Evolutionary conservation across 2,113 vertebrate genomes (phyloP).

Genomic region (Pardalotus punctatus): DNA sequence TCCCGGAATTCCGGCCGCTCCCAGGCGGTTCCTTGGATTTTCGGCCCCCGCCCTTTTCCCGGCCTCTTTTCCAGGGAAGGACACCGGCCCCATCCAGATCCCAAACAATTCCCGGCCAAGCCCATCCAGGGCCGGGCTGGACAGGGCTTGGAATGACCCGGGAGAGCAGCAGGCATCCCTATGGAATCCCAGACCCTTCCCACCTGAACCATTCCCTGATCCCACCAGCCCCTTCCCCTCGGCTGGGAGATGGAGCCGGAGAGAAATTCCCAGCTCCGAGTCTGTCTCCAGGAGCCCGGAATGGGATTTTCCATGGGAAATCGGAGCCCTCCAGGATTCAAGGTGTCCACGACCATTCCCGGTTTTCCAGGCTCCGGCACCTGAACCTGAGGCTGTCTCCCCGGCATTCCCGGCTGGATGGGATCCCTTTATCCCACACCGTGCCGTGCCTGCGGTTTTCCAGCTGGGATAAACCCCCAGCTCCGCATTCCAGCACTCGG

Average conservation of each 20-base stretch:
- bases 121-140: not conserved
- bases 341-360: not conserved
- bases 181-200: not conserved
- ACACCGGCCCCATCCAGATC: not conserved
- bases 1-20: not conserved
- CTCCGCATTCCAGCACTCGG: not conserved
- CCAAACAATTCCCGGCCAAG: not conserved
- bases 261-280: not conserved
- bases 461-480: not conserved
- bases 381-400: not conserved
- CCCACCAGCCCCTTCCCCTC: not conserved
- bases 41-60: not conserved
- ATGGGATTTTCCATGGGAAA: not conserved
- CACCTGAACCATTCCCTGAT: not conserved
- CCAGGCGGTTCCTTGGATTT: rapidly evolving
- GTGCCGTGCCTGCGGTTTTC: not conserved
- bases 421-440: not conserved
- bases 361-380: not conserved
- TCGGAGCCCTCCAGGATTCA: rapidly evolving
- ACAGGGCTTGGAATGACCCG: not conserved
- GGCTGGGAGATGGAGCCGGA: too few relatives aligned
- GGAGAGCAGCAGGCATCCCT: not conserved
- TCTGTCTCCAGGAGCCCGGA: not conserved
- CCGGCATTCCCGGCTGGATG: not conserved
- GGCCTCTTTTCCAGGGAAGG: not conserved